Percentiles rank a stretch among this genome's conserved stretches.
phyloP scores from a whole-genome alignment of 2,888 invertebrate species.

The Macropis europaea region DNA sequence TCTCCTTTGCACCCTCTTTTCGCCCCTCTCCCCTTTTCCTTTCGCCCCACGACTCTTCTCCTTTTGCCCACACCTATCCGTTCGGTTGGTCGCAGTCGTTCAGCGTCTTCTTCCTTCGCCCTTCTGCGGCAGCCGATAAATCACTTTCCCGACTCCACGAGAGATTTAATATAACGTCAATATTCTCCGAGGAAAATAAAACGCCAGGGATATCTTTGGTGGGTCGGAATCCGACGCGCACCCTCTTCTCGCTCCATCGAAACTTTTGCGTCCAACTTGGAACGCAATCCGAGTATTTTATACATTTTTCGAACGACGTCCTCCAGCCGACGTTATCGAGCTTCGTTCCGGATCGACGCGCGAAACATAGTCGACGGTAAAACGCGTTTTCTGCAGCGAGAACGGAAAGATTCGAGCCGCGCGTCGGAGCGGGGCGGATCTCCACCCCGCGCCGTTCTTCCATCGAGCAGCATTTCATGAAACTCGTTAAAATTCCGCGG shows the following conservation, averaged over 20 bases:
- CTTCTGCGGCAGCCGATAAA: constrained; percentile 58
- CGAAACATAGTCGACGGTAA: too few relatives aligned
- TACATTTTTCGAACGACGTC: too few relatives aligned
- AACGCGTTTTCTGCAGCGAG: background rate
- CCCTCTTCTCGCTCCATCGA: too few relatives aligned
- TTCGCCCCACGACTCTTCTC: constrained; percentile 9
- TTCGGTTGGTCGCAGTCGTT: too few relatives aligned
- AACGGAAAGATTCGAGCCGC: background rate
- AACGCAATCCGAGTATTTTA: too few relatives aligned
- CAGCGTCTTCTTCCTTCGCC: constrained; percentile 1
- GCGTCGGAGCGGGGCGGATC: constrained; percentile 5
- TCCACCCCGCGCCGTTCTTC: background rate
- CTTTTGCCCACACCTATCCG: background rate
- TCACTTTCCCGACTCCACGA: constrained; percentile 63
- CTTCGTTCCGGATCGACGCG: too few relatives aligned
- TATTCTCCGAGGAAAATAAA: constrained; percentile 61
- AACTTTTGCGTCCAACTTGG: too few relatives aligned
- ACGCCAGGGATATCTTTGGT: constrained; percentile 18
- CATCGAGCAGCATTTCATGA: constrained; percentile 66
- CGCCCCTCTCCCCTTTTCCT: constrained; percentile 4
- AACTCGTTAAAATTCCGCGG: constrained; percentile 73
- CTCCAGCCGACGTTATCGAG: too few relatives aligned
- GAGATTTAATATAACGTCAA: constrained; percentile 69
- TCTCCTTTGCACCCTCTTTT: background rate
- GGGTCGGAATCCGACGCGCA: constrained; percentile 21